Percentiles rank a stretch among this genome's conserved stretches.
Evolutionary conservation across 2,113 vertebrate genomes (phyloP).

Genomic region (Globicephala melas): DNA sequence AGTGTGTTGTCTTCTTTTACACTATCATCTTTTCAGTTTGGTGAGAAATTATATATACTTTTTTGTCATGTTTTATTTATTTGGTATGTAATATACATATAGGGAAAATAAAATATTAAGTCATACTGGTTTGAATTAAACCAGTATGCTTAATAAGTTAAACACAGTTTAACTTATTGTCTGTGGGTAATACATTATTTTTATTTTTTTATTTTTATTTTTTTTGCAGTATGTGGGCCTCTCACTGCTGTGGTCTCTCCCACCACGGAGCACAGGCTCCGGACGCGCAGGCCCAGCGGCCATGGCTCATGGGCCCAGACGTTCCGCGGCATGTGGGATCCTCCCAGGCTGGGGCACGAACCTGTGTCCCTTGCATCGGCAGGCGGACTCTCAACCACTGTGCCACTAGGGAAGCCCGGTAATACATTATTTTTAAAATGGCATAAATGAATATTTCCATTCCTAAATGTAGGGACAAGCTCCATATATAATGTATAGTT

Average conservation of each 20-base stretch:
- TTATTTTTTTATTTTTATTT: neutral
- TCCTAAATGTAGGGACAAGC: neutral
- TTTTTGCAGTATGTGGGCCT: no score
- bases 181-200: neutral
- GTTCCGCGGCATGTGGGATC: no score
- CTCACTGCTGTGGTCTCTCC: no score
- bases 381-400: no score
- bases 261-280: no score
- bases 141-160: no score
- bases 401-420: no score
- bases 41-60: neutral
- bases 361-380: no score
- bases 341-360: no score
- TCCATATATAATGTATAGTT: neutral
- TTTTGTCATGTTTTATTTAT: neutral
- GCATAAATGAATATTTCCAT: neutral
- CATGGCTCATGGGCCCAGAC: no score
- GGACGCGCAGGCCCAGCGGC: no score
- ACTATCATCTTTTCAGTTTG: neutral
- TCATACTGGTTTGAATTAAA: neutral
- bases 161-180: neutral
- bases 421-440: neutral
- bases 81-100: neutral
- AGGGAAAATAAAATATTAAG: neutral
- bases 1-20: neutral